Conservation (phyloP, 2,797 vertebrate genomes). For the Sebastes goodei region DNA sequence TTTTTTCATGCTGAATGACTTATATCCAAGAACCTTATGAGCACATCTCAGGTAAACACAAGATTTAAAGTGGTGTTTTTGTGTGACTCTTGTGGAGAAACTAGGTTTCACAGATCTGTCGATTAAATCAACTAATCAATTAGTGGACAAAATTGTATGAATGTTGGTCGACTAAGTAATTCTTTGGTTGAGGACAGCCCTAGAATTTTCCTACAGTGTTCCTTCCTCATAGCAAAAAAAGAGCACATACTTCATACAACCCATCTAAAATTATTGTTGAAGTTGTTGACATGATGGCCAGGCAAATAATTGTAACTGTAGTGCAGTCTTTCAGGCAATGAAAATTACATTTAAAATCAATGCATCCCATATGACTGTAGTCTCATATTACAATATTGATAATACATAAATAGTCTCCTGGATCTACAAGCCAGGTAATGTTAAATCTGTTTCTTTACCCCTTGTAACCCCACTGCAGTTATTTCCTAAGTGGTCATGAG, state of each 20-base stretch:
- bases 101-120: fast-evolving
- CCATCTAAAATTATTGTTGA: background rate
- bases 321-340: background rate
- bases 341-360: background rate
- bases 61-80: background rate
- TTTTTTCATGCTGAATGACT: background rate
- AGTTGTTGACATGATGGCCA: background rate
- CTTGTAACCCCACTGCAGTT: constrained; percentile 3
- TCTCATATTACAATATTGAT: background rate
- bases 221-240: background rate
- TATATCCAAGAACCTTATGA: background rate
- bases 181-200: no score
- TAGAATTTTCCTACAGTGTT: background rate
- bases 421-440: background rate
- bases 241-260: background rate
- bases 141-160: background rate
- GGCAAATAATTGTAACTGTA: background rate
- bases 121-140: background rate
- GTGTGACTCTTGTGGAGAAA: background rate
- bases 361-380: background rate
- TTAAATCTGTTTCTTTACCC: background rate
- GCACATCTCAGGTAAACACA: background rate
- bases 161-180: background rate
- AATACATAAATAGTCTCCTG: background rate
- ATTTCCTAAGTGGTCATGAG: constrained; percentile 32